A percentile compares a stretch with the other conserved stretches of the same genome.
Conservation (phyloP, 2,797 vertebrate genomes). For the Myotis pilosus region DNA sequence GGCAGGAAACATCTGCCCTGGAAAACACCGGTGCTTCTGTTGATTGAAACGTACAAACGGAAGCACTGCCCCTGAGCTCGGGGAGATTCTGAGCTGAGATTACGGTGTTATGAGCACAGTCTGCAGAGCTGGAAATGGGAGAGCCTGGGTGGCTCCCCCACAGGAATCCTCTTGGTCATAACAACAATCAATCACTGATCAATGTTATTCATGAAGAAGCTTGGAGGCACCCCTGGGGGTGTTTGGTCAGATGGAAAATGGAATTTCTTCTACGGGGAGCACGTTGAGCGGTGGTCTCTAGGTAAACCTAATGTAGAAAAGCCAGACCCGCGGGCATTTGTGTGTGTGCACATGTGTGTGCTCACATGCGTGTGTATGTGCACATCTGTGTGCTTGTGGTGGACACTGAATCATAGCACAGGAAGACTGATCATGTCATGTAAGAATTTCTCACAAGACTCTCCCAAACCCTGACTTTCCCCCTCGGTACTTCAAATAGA, state of each 20-base stretch:
- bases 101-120: not conserved
- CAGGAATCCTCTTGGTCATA: not conserved
- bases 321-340: not conserved
- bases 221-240: not conserved
- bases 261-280: not conserved
- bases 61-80: not conserved
- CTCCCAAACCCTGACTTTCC: not conserved
- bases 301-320: not conserved
- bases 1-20: conserved; percentile 34
- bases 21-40: not conserved
- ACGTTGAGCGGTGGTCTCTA: not conserved
- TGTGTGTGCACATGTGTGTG: not conserved
- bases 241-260: not conserved
- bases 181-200: not conserved
- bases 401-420: not conserved
- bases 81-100: not conserved
- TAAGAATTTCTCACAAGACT: not conserved
- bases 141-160: not conserved
- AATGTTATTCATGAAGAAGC: not conserved
- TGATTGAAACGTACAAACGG: not conserved
- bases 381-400: not conserved
- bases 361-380: not conserved
- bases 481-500: not conserved
- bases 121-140: not conserved
- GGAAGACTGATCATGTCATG: not conserved